These are phyloP conservation scores for Craniophora ligustri DNA, from an alignment of 2,888 invertebrate species.

Conservation along the genomic window DNA sequence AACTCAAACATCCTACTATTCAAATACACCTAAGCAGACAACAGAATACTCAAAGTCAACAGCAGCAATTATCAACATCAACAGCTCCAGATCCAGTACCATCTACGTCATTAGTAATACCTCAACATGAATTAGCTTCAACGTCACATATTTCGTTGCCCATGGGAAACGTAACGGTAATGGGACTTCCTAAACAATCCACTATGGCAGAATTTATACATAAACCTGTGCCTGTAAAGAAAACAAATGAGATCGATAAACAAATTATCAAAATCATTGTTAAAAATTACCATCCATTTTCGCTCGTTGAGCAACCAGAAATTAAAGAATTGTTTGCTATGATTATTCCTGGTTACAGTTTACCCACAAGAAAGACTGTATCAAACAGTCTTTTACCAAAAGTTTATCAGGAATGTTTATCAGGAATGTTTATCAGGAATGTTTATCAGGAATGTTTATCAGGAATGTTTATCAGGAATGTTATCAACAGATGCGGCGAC, in stretches of 20 bases:
- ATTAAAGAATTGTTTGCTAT: background rate
- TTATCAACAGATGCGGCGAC: background rate
- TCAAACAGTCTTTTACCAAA: conserved; percentile 2
- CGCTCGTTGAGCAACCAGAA: conserved; percentile 1
- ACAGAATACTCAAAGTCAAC: background rate
- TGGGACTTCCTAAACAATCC: background rate
- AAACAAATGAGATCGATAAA: conserved; percentile 3
- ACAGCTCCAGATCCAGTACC: background rate
- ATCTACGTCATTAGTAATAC: background rate
- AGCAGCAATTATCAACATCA: background rate
- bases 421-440: background rate
- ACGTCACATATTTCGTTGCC: background rate
- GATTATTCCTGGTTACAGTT: conserved; percentile 4
- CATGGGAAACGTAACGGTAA: background rate
- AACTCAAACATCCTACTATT: background rate
- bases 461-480: background rate
- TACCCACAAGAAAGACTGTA: conserved; percentile 4
- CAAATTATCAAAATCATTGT: background rate
- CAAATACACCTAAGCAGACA: background rate
- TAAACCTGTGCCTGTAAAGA: background rate
- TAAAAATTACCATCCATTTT: background rate
- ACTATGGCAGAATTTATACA: conserved; percentile 1
- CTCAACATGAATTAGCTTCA: background rate
- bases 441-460: background rate
- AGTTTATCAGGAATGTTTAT: background rate